Evolutionary conservation across 2,797 vertebrate species (phyloP).

Genomic region (Nothura maculosa): DNA sequence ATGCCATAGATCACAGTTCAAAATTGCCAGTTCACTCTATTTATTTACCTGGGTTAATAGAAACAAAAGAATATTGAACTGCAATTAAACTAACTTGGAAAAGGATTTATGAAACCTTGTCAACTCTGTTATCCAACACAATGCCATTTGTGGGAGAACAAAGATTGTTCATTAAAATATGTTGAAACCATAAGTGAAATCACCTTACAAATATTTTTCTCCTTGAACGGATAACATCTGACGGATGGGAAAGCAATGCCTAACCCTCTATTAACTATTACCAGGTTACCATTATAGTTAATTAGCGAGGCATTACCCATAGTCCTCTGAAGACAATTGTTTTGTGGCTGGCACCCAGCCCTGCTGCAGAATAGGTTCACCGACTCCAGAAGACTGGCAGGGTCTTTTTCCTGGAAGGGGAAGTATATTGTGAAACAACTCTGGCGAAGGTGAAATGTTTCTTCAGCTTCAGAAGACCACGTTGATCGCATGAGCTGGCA

Average conservation of each 20-base stretch:
- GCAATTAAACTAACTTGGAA: slow-evolving; percentile 60
- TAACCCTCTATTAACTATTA: slow-evolving; percentile 54
- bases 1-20: slow-evolving; percentile 69
- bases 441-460: slow-evolving; percentile 23
- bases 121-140: slow-evolving; percentile 65
- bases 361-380: slow-evolving; percentile 4
- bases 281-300: slow-evolving; percentile 50
- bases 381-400: slow-evolving; percentile 34
- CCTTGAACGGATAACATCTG: slow-evolving; percentile 67
- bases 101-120: slow-evolving; percentile 69
- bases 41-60: slow-evolving; percentile 75
- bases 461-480: slow-evolving; percentile 20
- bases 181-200: slow-evolving; percentile 69
- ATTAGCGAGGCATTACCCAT: slow-evolving; percentile 54
- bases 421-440: slow-evolving; percentile 8
- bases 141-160: slow-evolving; percentile 59
- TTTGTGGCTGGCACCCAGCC: slow-evolving; percentile 55
- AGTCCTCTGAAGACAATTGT: slow-evolving; percentile 53
- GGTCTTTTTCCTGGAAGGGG: slow-evolving; percentile 1
- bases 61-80: slow-evolving; percentile 68
- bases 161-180: slow-evolving; percentile 59
- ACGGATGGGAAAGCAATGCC: slow-evolving; percentile 37
- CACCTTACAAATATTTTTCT: slow-evolving; percentile 74
- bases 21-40: slow-evolving; percentile 63
- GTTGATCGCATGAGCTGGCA: slow-evolving; percentile 17